These are phyloP conservation scores for Drosophila imparisetae DNA, from an alignment of 2,888 invertebrate species.

Conservation along the genomic window DNA sequence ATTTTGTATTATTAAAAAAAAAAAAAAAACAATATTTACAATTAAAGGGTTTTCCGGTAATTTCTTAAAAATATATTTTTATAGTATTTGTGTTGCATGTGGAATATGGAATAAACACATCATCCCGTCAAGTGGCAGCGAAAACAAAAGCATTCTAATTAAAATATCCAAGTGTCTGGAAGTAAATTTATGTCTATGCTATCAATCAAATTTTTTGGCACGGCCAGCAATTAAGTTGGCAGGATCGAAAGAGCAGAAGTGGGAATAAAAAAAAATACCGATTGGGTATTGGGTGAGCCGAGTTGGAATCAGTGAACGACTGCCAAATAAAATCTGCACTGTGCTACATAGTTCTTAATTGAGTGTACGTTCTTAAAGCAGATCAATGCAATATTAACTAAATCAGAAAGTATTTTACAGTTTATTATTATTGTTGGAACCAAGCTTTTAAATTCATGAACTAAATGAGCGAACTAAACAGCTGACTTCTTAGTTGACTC, in stretches of 20 bases:
- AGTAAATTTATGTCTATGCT: conserved; percentile 31
- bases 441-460: neutral
- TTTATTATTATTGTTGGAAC: neutral
- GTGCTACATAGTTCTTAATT: neutral
- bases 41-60: neutral
- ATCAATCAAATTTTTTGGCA: conserved; percentile 69
- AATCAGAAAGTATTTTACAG: neutral
- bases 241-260: conserved; percentile 9
- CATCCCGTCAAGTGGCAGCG: conserved; percentile 15
- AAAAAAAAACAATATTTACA: neutral
- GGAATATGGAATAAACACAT: conserved; percentile 1
- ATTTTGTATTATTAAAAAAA: neutral
- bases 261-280: conserved; percentile 19
- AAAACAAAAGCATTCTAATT: conserved; percentile 70
- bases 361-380: neutral
- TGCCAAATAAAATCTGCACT: conserved; percentile 32
- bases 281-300: conserved; percentile 16
- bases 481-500: neutral
- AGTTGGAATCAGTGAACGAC: conserved; percentile 48
- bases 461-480: neutral
- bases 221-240: conserved; percentile 47
- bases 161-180: conserved; percentile 63
- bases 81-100: neutral
- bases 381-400: neutral
- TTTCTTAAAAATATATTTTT: neutral